Evolutionary conservation across 2,797 vertebrate genomes (phyloP), one percentile per base, ranked within the genome.

Genomic region (Pseudochaenichthys georgianus): DNA sequence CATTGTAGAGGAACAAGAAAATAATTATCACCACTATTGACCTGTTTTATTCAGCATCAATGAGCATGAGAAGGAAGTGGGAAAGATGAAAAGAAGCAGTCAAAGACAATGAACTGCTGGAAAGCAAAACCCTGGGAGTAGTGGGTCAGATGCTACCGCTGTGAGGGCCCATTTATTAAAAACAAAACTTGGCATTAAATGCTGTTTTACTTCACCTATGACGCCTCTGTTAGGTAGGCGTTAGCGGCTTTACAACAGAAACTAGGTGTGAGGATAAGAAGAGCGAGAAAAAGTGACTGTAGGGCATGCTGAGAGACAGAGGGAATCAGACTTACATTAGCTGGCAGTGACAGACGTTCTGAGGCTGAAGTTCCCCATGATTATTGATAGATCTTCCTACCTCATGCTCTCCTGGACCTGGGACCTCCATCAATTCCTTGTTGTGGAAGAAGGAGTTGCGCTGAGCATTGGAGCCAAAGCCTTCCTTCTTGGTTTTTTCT

Each of bases 361-460:
- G 90, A 88, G 43, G 75, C 71, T 4, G 4, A 28, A 28, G 28
- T 28, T 28, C 28, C 54, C 50, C 58, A 1, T 12, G 77, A 0
- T 28, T 28, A 28, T 28, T 13, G 15, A 78, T 55, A 42, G 31
- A 59, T 70, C 38, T 13, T 78, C 70, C 54, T 93, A 96, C 95
- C 93, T 92, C 73, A 83, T 96, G 96, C 77, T 94, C 82, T 70
- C 81, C 81, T 55, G 93, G 95, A 58, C 93, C 86, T 13, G 92
- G 92, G 63, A n/a, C 60, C 70, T 19, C 43, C 48, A 81, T 82
- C 13, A 75, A 78, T 61, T 94, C 65, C 48, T 92, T 94, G 70
- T 88, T 87, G 74, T 81, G 23, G 68, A 90, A 62, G n/a, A 79
- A 19, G 7, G 81, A 80, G 55, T 8, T 78, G 41, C 89, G 80